Percentiles rank a stretch among this genome's conserved stretches.
Evolutionary conservation across 2,113 vertebrate species (phyloP).

Genomic region (Etheostoma cragini): DNA sequence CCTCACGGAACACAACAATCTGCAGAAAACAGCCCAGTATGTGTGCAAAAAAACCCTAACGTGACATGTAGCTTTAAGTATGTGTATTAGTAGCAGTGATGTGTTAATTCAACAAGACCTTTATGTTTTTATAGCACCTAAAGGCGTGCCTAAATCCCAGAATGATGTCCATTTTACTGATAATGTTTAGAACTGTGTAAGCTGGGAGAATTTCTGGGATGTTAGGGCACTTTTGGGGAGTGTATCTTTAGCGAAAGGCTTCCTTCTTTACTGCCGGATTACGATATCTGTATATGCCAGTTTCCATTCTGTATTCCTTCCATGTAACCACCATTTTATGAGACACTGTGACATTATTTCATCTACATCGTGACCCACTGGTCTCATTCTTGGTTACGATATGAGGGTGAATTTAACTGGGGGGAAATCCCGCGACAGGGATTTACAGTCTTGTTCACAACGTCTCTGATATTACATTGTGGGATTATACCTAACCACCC

Average conservation of each 20-base stretch:
- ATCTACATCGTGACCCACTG: slow-evolving; percentile 36
- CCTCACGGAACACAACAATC: slow-evolving; percentile 3
- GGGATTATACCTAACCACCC: slow-evolving; percentile 43
- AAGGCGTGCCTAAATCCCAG: neutral
- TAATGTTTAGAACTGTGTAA: neutral
- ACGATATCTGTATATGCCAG: slow-evolving; percentile 31
- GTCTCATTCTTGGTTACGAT: slow-evolving; percentile 50
- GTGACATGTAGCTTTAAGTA: neutral
- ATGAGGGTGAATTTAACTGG: slow-evolving; percentile 49
- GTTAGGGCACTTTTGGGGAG: neutral
- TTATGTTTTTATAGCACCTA: neutral
- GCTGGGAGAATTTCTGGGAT: neutral
- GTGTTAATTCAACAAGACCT: slow-evolving; percentile 6
- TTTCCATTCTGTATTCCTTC: slow-evolving; percentile 39
- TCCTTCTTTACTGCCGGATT: slow-evolving; percentile 4
- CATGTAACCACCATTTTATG: slow-evolving; percentile 35
- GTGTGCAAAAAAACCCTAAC: neutral
- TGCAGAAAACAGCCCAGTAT: slow-evolving; percentile 2
- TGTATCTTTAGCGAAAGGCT: neutral
- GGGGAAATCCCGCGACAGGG: slow-evolving; percentile 45
- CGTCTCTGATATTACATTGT: slow-evolving; percentile 50
- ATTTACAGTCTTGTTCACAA: slow-evolving; percentile 64
- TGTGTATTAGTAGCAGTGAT: neutral
- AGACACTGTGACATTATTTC: slow-evolving; percentile 20
- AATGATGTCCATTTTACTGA: neutral